Evolutionary conservation across 92 coral and sea anemone genomes (phyloP).

Genomic region (Zoanthus sociatus): DNA sequence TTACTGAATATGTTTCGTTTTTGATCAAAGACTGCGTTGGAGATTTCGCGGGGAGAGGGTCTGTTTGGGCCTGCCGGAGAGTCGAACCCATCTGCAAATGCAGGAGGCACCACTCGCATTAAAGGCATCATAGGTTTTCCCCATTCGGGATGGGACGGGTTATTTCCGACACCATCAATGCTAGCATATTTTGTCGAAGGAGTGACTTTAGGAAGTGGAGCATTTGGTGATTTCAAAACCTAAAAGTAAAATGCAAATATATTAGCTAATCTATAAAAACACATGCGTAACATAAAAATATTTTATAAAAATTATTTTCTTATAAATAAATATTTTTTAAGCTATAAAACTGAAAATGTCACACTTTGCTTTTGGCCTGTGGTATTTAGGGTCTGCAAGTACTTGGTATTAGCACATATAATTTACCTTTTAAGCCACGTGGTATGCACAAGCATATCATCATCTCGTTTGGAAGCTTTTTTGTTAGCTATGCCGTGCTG

Average conservation of each 20-base stretch:
- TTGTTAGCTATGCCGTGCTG: no score
- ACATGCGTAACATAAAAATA: no score
- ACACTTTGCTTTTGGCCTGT: no score
- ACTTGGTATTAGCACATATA: no score
- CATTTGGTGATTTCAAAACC: not conserved
- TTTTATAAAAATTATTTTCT: no score
- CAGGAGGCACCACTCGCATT: conserved; percentile 75
- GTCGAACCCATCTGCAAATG: conserved; percentile 87
- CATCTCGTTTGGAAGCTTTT: no score
- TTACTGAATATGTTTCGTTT: conserved; percentile 77
- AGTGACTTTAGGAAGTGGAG: conserved; percentile 1
- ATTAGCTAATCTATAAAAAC: not conserved
- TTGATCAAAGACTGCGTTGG: conserved; percentile 92
- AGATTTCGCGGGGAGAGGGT: conserved; percentile 86
- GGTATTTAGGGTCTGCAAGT: no score
- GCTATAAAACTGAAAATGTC: no score
- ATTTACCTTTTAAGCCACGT: no score
- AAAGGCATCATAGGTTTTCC: conserved; percentile 96
- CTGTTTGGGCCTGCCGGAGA: conserved; percentile 90
- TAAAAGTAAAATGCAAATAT: not conserved
- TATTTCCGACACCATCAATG: conserved; percentile 85
- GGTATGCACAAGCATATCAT: not conserved
- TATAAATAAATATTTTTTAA: no score
- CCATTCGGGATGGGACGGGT: conserved; percentile 79
- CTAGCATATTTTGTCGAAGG: conserved; percentile 75